A percentile compares a stretch with the other conserved stretches of the same genome.
These are phyloP conservation scores for Poeciliopsis prolifica DNA, from an alignment of 2,113 vertebrate species.

Conservation along the genomic window DNA sequence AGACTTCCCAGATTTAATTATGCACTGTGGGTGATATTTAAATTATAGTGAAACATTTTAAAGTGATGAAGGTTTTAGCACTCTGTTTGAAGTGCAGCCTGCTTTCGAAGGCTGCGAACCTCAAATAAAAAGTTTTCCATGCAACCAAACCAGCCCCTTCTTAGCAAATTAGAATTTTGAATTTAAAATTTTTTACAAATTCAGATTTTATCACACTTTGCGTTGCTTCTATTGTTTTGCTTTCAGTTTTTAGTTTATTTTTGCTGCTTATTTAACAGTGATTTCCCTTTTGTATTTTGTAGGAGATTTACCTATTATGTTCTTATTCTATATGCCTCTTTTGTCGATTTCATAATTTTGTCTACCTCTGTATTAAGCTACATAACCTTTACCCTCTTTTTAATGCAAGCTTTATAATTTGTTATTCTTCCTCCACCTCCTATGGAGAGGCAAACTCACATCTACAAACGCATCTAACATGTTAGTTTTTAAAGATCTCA, in stretches of 20 bases:
- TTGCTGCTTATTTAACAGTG: no score
- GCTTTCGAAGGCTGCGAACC: neutral
- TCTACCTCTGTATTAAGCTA: neutral
- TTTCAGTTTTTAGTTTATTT: no score
- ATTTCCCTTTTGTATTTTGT: no score
- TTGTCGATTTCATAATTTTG: neutral
- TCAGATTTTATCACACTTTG: no score
- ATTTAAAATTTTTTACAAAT: no score
- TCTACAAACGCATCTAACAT: neutral
- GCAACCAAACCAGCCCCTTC: no score
- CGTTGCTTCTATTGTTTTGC: no score
- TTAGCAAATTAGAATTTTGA: no score
- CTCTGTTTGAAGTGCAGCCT: neutral
- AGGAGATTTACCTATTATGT: no score
- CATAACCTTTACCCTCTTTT: neutral
- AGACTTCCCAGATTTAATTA: constrained; percentile 9
- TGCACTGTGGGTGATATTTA: neutral
- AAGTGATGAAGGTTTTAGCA: neutral
- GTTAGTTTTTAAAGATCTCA: constrained; percentile 43
- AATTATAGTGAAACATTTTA: neutral
- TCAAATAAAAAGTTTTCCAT: neutral
- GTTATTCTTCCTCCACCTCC: neutral
- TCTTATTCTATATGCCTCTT: no score
- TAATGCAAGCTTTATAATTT: neutral
- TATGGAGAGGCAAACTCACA: neutral